Evolutionary conservation across 2,797 vertebrate species (phyloP), one percentile per base, ranked within the genome.

Genomic region (Tenualosa ilisha): DNA sequence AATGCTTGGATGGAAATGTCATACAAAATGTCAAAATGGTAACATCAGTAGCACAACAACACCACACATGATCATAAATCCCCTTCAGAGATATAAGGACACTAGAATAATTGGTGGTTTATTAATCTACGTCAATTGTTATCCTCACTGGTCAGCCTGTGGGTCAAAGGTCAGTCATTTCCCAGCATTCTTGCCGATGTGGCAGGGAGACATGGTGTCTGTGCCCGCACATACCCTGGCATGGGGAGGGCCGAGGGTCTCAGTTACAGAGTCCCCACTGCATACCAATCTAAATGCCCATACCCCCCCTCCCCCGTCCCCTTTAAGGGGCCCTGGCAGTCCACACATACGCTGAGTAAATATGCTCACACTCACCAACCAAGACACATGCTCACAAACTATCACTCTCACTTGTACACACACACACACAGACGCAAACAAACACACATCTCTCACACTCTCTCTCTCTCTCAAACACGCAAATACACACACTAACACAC

Each of bases 111-210:
- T 43, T 43, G 0, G 17, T 40, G 68, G 15, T 1, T 20, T 20
- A 75, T 40, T 43, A 63, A 63, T 63, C 22, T 63, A 63, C n/a
- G 11, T 63, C 0, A 75, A 75, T 75, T 20, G 31, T 72, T 72
- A 40, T 37, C 31, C 26, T 31, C 24, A 40, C 26, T 40, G 68
- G 68, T 75, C 79, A 85, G 53, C 40, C 31, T 75, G n/a, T 75
- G 75, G 84, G 87, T 79, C 51, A 88, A 53, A 82, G 63, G 82
- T 88, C 84, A 87, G 75, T 40, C 56, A 63, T 85, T 85, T 59
- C 63, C 86, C 68, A 20, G n/a, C 72, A 68, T 75, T 75, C 37
- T n/a, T 75, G 31, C 15, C 68, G 15, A 75, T 40, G 84, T 53
- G 82, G 61, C 46, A 53, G 68, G 68, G 68, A 75, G 68, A 75